These are phyloP conservation scores for Peromyscus aztecus DNA, from an alignment of 2,797 vertebrate species.

Conservation along the genomic window DNA sequence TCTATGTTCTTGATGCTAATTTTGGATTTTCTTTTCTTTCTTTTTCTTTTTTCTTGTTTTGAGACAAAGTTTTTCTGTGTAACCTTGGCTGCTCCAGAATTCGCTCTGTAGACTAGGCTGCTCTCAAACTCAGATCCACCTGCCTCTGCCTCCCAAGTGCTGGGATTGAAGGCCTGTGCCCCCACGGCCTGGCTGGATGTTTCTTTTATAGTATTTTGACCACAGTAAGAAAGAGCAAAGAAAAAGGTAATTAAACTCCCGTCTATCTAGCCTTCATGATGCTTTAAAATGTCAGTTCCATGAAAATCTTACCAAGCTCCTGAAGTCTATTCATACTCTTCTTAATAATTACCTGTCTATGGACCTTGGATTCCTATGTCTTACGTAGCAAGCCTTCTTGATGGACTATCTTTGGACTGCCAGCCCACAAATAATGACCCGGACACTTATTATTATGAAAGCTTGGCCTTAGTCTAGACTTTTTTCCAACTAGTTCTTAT, in stretches of 20 bases:
- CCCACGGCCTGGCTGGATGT: not conserved
- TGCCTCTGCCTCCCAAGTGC: not conserved
- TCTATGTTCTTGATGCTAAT: constrained; percentile 17
- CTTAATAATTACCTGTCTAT: constrained; percentile 26
- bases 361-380: not conserved
- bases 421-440: not conserved
- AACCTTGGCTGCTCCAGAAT: not conserved
- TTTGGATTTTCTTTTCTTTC: constrained; percentile 30
- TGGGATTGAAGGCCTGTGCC: not conserved
- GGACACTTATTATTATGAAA: not conserved
- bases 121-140: not conserved
- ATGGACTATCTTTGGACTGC: not conserved
- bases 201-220: constrained; percentile 48
- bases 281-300: constrained; percentile 55
- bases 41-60: not conserved
- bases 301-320: constrained; percentile 16
- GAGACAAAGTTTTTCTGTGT: not conserved
- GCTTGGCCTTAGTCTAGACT: not conserved
- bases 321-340: constrained; percentile 6
- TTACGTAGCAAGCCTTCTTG: not conserved
- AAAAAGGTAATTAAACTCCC: constrained; percentile 54
- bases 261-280: constrained; percentile 5
- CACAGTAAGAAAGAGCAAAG: not conserved
- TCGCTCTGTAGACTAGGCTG: not conserved
- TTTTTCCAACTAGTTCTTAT: not conserved